Evolutionary conservation across 1,140 invertebrate genomes (phyloP).

Genomic region (Tachypleus tridentatus): DNA sequence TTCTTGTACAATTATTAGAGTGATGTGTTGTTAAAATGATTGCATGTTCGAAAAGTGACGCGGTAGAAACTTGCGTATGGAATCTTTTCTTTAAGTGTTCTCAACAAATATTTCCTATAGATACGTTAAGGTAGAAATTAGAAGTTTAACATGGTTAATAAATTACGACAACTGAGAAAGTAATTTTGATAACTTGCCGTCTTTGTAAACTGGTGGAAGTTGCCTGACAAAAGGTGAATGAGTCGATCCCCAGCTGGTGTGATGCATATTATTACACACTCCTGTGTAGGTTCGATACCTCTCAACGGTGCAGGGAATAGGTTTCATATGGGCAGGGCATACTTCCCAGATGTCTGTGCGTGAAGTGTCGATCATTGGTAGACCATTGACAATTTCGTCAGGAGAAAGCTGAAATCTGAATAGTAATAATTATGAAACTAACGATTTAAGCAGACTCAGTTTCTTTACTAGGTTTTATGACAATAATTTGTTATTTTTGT

Average conservation of each 20-base stretch:
- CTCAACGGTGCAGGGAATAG: conserved; percentile 53
- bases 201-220: conserved; percentile 26
- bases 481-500: no score
- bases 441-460: no score
- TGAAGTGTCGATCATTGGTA: conserved; percentile 77
- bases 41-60: not conserved
- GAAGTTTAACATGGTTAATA: not conserved
- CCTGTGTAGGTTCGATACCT: conserved; percentile 76
- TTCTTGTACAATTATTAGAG: not conserved
- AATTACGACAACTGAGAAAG: not conserved
- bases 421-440: no score
- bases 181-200: conserved; percentile 20
- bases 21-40: not conserved
- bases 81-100: not conserved
- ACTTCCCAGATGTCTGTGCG: conserved; percentile 69
- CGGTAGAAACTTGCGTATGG: not conserved
- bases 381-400: conserved; percentile 72
- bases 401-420: conserved; percentile 67
- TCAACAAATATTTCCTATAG: not conserved
- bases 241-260: conserved; percentile 78
- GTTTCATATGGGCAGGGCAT: conserved; percentile 72
- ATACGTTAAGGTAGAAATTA: conserved; percentile 3
- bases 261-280: conserved; percentile 78
- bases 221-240: conserved; percentile 54
- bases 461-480: no score